Evolutionary conservation across 2,888 invertebrate species (phyloP), one percentile per base, ranked within the genome.

Genomic region (Bugula neritina): DNA sequence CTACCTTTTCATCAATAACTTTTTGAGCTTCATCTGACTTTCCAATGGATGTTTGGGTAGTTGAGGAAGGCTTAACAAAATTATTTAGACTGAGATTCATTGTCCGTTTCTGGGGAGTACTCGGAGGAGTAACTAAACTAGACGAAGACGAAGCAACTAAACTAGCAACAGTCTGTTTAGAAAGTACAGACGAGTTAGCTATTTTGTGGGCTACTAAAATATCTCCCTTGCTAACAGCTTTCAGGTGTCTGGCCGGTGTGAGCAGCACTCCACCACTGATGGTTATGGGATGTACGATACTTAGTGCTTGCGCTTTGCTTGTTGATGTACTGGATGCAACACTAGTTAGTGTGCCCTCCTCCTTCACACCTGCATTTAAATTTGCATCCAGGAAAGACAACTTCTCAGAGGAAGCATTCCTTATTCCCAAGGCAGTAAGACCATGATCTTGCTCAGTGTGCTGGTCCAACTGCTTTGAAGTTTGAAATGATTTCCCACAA

Each of bases 401-500:
- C 5, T 21, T 25, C 5, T 43, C 43, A 43, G 43, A 43, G 17
- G 43, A 43, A n/a, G 63, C 27, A n/a, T 31, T 27, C 10, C 10
- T 21, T 25, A 63, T 25, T 13, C 63, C 31, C 27, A 25, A 31
- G 2, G 63, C 21, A n/a, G 63, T 13, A 5, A 63, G 63, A 13
- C 31, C 27, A 27, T 63, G 63, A 10, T 63, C 63, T 17, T 13
- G 21, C 13, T 63, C 63, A 29, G 63, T 31, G n/a, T 63, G 63
- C 27, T 13, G 25, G 5, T 63, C 63, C 63, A 63, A 63, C 63
- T 63, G 63, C 27, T 63, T 63, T 10, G 63, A 31, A 13, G 63
- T 31, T 17, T 63, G 31, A 63, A 63, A 63, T 2, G 63, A 63
- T 87, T 92, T 92, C 79, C 91, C 91, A 86, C 92, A 92, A 82